Evolutionary conservation across 2,797 vertebrate genomes (phyloP).

Genomic region (Sebastes melanostomus): DNA sequence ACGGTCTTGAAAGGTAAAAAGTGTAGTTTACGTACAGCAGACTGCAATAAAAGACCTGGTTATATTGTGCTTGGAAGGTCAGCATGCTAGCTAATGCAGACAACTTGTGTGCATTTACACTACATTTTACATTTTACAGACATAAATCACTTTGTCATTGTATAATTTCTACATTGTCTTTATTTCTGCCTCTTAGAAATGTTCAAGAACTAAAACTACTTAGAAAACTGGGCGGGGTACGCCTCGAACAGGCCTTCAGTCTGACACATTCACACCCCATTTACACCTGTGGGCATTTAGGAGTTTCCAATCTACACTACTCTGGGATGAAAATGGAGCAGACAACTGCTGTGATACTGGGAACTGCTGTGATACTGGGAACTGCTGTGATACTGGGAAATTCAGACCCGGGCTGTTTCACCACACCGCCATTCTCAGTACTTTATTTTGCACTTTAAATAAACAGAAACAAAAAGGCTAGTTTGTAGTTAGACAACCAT

Average conservation of each 20-base stretch:
- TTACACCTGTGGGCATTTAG: constrained; percentile 17
- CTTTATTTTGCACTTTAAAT: background rate
- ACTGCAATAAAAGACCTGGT: background rate
- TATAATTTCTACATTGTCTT: background rate
- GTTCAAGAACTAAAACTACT: background rate
- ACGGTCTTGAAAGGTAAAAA: background rate
- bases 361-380: background rate
- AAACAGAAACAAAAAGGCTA: background rate
- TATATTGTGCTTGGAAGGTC: background rate
- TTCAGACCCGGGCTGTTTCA: background rate
- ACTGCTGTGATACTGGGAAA: background rate
- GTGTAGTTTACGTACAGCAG: background rate
- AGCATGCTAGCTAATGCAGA: background rate
- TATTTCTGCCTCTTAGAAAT: background rate
- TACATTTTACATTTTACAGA: background rate
- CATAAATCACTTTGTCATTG: background rate
- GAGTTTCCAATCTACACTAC: background rate
- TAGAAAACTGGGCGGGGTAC: background rate
- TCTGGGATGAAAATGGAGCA: background rate
- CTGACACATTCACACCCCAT: background rate
- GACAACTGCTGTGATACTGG: background rate
- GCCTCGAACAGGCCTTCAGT: background rate
- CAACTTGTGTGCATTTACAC: background rate
- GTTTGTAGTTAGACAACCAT: background rate
- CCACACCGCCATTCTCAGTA: background rate